phyloP scores from a whole-genome alignment of 2,888 invertebrate species.

The Monoplex corrugatus region DNA sequence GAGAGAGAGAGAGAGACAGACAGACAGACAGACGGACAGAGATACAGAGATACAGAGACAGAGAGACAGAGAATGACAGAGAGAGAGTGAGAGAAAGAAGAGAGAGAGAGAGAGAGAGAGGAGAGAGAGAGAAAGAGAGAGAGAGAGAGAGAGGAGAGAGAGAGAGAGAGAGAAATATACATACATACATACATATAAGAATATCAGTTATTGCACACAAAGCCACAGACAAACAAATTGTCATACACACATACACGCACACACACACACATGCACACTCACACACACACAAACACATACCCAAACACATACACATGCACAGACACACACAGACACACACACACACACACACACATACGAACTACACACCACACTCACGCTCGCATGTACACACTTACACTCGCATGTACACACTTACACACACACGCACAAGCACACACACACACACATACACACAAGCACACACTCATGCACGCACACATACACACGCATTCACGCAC shows the following conservation, averaged over 20 bases:
- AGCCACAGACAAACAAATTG: neutral
- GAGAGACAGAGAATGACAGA: no score
- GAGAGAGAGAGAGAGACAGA: no score
- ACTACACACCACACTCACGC: no score
- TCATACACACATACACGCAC: neutral
- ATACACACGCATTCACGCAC: neutral
- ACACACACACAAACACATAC: no score
- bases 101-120: no score
- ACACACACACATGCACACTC: neutral
- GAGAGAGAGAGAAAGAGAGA: no score
- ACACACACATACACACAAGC: no score
- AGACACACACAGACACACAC: neutral
- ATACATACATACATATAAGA: neutral
- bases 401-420: neutral
- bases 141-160: neutral
- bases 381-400: neutral
- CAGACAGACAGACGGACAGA: no score
- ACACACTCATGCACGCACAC: neutral
- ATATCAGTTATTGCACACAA: neutral
- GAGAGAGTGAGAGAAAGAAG: no score
- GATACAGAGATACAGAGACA: no score
- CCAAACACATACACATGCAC: neutral
- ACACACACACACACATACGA: no score
- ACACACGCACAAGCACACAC: no score
- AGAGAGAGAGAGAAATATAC: neutral